phyloP scores from a whole-genome alignment of 2,113 vertebrate genomes.

The Dinomys branickii region DNA sequence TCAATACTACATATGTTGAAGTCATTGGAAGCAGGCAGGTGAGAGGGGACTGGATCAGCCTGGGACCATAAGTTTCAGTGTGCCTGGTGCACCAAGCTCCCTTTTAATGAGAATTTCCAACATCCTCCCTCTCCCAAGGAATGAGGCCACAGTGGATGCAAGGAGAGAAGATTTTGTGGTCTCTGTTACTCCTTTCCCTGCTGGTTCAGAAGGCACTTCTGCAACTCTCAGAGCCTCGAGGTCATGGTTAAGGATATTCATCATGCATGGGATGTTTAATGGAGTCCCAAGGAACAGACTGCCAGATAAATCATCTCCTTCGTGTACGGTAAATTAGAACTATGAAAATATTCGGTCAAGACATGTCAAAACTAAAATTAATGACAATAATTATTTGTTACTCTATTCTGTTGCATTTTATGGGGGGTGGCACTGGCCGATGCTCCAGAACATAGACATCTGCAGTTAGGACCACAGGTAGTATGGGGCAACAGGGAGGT shows the following conservation, averaged over 20 bases:
- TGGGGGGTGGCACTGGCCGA: not conserved
- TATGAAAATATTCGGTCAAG: constrained; percentile 13
- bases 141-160: not conserved
- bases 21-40: not conserved
- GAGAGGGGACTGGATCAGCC: not conserved
- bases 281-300: constrained; percentile 32
- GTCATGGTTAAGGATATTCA: constrained; percentile 43
- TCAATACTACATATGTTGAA: constrained; percentile 28
- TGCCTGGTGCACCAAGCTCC: not conserved
- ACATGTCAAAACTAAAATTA: constrained; percentile 51
- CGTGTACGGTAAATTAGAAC: constrained; percentile 49
- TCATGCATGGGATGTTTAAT: constrained; percentile 47
- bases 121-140: constrained; percentile 26
- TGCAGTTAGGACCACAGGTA: not conserved
- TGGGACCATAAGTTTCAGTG: not conserved
- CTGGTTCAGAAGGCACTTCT: constrained; percentile 48
- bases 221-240: not conserved
- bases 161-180: not conserved
- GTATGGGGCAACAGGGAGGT: not conserved
- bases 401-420: constrained; percentile 11
- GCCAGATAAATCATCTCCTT: constrained; percentile 56
- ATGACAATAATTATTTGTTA: constrained; percentile 39
- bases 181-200: not conserved
- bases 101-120: constrained; percentile 47
- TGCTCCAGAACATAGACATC: not conserved